phyloP scores from a whole-genome alignment of 1,140 invertebrate species.

The Lordiphosa collinella region DNA sequence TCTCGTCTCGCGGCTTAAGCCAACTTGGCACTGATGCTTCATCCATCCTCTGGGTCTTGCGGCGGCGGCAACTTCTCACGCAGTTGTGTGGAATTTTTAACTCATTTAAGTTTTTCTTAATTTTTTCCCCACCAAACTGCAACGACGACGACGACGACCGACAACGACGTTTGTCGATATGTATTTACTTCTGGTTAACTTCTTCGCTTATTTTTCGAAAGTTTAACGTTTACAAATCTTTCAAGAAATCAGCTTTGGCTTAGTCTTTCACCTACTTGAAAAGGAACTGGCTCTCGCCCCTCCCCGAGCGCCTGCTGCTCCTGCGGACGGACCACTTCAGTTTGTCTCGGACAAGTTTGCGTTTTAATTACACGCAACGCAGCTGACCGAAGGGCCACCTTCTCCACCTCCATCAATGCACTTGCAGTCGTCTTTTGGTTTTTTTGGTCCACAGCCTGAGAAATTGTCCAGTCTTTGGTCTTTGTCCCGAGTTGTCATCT shows the following conservation, averaged over 20 bases:
- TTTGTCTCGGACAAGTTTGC: constrained; percentile 47
- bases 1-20: constrained; percentile 4
- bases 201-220: constrained; percentile 60
- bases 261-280: constrained; percentile 65
- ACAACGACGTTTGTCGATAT: constrained; percentile 60
- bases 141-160: constrained; percentile 21
- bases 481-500: constrained; percentile 11
- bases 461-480: neutral
- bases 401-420: neutral
- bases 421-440: neutral
- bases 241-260: constrained; percentile 58
- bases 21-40: neutral
- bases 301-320: neutral
- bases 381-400: constrained; percentile 10
- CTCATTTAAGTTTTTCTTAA: constrained; percentile 75
- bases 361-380: constrained; percentile 75
- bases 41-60: constrained; percentile 15
- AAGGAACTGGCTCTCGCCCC: neutral
- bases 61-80: constrained; percentile 68
- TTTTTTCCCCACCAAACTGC: constrained; percentile 34
- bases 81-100: constrained; percentile 71
- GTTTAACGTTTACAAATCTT: constrained; percentile 73
- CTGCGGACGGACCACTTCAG: neutral
- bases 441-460: neutral
- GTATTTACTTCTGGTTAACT: constrained; percentile 68